Percentiles rank a stretch among this genome's conserved stretches.
Conservation (phyloP, 2,113 vertebrate species). For the Xenus cinereus region DNA sequence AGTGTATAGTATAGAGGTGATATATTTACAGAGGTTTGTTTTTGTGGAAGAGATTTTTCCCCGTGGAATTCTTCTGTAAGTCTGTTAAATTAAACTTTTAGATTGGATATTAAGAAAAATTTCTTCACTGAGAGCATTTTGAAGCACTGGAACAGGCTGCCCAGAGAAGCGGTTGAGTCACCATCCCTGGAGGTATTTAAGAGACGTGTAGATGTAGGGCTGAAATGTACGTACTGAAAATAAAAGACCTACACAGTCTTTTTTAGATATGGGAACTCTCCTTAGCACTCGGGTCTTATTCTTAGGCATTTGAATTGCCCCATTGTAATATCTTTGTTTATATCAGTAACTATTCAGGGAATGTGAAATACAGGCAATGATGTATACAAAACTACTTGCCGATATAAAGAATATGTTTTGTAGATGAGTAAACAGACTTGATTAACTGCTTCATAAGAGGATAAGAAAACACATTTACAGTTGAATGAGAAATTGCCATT, state of each 20-base stretch:
- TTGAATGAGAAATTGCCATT: not conserved
- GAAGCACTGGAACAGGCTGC: not conserved
- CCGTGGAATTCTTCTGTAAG: not conserved
- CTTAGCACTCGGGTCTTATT: not conserved
- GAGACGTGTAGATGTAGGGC: fast-evolving
- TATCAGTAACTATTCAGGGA: not conserved
- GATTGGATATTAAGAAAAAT: not conserved
- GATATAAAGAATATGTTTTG: not conserved
- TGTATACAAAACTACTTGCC: not conserved
- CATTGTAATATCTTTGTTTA: not conserved
- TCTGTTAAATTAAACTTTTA: not conserved
- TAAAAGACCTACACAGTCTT: not conserved
- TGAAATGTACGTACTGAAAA: no score
- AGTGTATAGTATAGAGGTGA: not conserved
- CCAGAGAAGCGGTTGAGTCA: not conserved
- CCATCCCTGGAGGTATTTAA: not conserved
- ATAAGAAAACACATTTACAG: constrained; percentile 2
- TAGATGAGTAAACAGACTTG: not conserved
- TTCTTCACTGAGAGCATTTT: not conserved
- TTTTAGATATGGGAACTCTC: not conserved
- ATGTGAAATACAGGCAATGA: not conserved
- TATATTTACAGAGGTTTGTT: not conserved
- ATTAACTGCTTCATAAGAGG: constrained; percentile 46
- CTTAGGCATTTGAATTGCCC: not conserved
- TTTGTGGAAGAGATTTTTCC: not conserved